Percentiles rank a stretch among this genome's conserved stretches.
Evolutionary conservation across 2,888 invertebrate genomes (phyloP).

Genomic region (Sussaba pulchella): DNA sequence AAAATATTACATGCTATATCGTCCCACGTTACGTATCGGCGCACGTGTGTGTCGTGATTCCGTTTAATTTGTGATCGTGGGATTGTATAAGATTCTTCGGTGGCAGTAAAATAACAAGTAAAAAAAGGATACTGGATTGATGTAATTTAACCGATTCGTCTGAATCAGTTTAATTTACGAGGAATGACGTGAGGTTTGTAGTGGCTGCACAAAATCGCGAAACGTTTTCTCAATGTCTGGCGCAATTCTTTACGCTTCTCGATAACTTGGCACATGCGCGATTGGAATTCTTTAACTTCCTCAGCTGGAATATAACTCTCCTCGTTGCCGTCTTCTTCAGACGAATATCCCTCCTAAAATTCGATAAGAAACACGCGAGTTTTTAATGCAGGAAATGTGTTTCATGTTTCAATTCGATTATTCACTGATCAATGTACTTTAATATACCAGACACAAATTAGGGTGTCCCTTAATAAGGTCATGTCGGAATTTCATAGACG

Average conservation of each 20-base stretch:
- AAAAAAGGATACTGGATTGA: slow-evolving; percentile 71
- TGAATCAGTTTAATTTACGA: slow-evolving; percentile 71
- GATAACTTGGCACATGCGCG: slow-evolving; percentile 90
- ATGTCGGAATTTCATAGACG: no score
- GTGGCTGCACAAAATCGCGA: slow-evolving; percentile 90
- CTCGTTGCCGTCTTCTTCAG: slow-evolving; percentile 89
- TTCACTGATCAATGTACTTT: no score
- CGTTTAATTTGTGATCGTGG: slow-evolving; percentile 12
- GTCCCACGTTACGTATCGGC: slow-evolving; percentile 21
- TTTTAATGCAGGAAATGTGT: neutral
- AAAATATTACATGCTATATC: slow-evolving; percentile 66
- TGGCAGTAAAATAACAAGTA: slow-evolving; percentile 77
- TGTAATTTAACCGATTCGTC: slow-evolving; percentile 68
- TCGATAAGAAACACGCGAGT: no score
- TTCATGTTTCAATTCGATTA: neutral
- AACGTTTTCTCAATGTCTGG: slow-evolving; percentile 92
- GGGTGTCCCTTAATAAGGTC: no score
- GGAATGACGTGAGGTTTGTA: slow-evolving; percentile 80
- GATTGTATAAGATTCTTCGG: slow-evolving; percentile 65
- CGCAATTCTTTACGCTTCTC: slow-evolving; percentile 93
- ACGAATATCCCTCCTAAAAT: slow-evolving; percentile 91
- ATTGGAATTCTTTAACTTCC: slow-evolving; percentile 94
- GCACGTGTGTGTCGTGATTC: slow-evolving; percentile 12
- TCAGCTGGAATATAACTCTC: slow-evolving; percentile 93
- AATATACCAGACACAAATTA: no score